Conservation (phyloP, 2,888 invertebrate genomes). For the Biston stratarius region DNA sequence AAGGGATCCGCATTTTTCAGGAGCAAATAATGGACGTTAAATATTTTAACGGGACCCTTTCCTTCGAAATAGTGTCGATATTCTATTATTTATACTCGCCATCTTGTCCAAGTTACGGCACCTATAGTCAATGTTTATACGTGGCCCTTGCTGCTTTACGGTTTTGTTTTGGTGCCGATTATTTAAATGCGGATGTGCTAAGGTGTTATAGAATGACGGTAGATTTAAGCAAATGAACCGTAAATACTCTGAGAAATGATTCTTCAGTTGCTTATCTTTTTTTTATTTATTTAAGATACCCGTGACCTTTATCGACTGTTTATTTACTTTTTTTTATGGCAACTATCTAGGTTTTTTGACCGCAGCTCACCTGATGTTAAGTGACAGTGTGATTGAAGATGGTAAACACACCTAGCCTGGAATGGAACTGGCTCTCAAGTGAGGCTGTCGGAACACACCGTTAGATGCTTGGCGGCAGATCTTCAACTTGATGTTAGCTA, state of each 20-base stretch:
- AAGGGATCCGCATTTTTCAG: conserved; percentile 70
- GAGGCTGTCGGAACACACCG: too few species aligned
- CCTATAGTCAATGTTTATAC: conserved; percentile 32
- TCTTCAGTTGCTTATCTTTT: not conserved
- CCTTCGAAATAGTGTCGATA: conserved; percentile 66
- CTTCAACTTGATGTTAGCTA: too few species aligned
- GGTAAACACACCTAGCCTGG: too few species aligned
- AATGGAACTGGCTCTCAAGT: too few species aligned
- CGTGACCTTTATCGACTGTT: too few species aligned
- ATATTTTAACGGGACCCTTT: conserved; percentile 70
- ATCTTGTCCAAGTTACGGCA: conserved; percentile 46
- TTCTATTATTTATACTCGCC: conserved; percentile 63
- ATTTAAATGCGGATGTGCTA: conserved; percentile 13
- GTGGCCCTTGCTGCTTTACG: conserved; percentile 29
- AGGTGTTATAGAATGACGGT: not conserved
- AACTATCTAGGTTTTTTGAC: too few species aligned
- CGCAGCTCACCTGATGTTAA: too few species aligned
- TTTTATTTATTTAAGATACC: too few species aligned
- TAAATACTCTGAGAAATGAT: not conserved
- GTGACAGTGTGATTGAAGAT: too few species aligned
- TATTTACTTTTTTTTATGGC: too few species aligned
- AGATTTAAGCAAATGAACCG: not conserved
- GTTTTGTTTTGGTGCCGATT: conserved; percentile 27
- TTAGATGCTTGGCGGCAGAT: too few species aligned
- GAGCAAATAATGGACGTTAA: conserved; percentile 67